Base-by-base conservation (phyloP, 2,797 vertebrate species). In the Astyanax mexicanus region DNA sequence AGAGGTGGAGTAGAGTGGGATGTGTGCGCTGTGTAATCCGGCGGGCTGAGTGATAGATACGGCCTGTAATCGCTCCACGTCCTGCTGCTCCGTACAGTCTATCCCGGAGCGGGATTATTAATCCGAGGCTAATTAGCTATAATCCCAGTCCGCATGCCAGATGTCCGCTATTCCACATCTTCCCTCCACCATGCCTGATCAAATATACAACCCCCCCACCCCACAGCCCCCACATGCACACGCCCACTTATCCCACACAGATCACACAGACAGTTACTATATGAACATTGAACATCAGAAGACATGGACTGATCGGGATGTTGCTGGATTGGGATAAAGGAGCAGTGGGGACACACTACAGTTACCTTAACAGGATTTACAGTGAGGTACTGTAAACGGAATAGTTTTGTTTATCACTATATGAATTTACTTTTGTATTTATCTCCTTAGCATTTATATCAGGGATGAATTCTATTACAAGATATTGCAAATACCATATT, bases 121-220 rank as follows among this genome's bases (percentile, higher is more conserved):
- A 90, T 89, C 82, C 82, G 74, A 80, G 84, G 84, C 88, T 91
- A 92, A 92, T 93, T 92, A 89, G 86, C 81, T 81, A 76, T 86
- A 92, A 90, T 92, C 91, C 89, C 57, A 62, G 81, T 80, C 74
- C 68, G 81, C 61, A 76, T 27, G 84, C 87, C 89, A 91, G 86
- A 91, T 91, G 90, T 89, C 89, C 75, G 72, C 83, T 84, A 72
- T 65, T 79, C 75, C 58, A 73, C 69, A 82, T 79, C 64, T 75
- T 68, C 7, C 25, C 21, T 66, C 32, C 51, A 40, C 13, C 42
- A 40, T 32, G 51, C 57, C 83, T 75, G 83, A 75, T 57, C 83
- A 84, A 78, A 65, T 54, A 68, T 72, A n/a, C 13, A 35, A 51
- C 61, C 75, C 13, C 47, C n/a, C 52, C 60, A 66, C 61, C 35